Evolutionary conservation across 2,888 invertebrate genomes (phyloP), one percentile per base, ranked within the genome.

Genomic region (Dolichomitus sp.): DNA sequence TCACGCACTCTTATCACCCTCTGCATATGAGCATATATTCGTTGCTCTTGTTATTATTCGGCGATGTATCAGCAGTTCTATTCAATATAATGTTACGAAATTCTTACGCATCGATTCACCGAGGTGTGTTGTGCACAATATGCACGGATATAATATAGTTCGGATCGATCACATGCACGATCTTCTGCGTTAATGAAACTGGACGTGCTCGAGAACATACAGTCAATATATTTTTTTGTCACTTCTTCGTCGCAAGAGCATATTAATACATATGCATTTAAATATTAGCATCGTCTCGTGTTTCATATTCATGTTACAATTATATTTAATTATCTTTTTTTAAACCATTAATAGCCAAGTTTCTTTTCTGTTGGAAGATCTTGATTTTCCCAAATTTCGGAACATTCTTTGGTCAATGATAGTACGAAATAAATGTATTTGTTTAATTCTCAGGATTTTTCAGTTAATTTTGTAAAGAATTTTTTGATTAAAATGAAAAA

Each of bases 161-260:
- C 42, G 65, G 50, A 73, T 77, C 73, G 72, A 81, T 81, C 76
- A 73, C 77, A 68, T 66, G 68, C 72, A 72, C 57, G 50, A 68
- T 59, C 11, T 70, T 70, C 48, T 23, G 52, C 37, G 33, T 68
- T 77, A 77, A 81, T 81, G 50, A 77, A 76, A 81, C 81, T 50
- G 72, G 76, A 81, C 77, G 65, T 66, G 48, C 65, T 57, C 61
- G 19, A 12, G 59, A 76, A 57, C 27, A 59, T 61, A 30, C 50
- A 48, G 72, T 66, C 50, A 17, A 63, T 33, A 14, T 69, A 33
- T 57, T 50, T 57, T 57, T 45, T 42, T 11, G 27, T 68, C 50
- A 11, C 42, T 52, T 45, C 42, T 50, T 19, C 66, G 33, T 11
- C 5, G n/a, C 17, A n/a, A 27, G n/a, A n/a, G 5, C 1, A 33